Base-by-base conservation (phyloP, 2,113 vertebrate species). In the Triplophysa rosa region DNA sequence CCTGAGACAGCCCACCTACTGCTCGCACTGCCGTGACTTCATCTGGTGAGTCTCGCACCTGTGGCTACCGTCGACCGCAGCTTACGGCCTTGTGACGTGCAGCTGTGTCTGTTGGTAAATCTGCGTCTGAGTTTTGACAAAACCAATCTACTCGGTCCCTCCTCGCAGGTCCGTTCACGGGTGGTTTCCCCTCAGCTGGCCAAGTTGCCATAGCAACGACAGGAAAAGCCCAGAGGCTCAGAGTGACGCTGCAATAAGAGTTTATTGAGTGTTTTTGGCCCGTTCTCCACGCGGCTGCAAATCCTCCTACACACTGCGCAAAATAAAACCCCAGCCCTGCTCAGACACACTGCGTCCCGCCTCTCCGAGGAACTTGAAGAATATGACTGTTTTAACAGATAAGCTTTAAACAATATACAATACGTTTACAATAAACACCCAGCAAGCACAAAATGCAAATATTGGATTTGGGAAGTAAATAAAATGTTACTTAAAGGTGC, bases 1-100 rank as follows among this genome's bases (percentile, higher is more conserved):
- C 81, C 95, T 98, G 89, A 94, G 95, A 82, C 97, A 98, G 68
- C 97, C 97, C 86, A 98, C 97, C 1, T 98, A 98, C 29, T 98
- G 97, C 88, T 98, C 97, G 0, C 97, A 98, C 89, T 98, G 97
- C 93, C 92, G 97, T 84, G 97, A 98, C 86, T 98, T 98, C 86
- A 98, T 98, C 93, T 98, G 97, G 97, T 98, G 88, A 86, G 91
- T 69, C 24, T 24, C 21, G 12, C 12, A 23, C 21, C 2, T 47
- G 67, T 21, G 37, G 29, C 29, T 13, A 11, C 52, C 0, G 13
- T 10, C 54, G 19, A 10, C 66, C 54, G 47, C 2, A 33, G 23
- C 12, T 49, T 76, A 33, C 61, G 7, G 73, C 24, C 8, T 58
- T 67, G 58, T 54, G 16, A 19, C 16, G 26, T 23, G 71, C 63